Evolutionary conservation across 2,113 vertebrate species (phyloP).

Genomic region (Cyphomyrus discorhynchus): DNA sequence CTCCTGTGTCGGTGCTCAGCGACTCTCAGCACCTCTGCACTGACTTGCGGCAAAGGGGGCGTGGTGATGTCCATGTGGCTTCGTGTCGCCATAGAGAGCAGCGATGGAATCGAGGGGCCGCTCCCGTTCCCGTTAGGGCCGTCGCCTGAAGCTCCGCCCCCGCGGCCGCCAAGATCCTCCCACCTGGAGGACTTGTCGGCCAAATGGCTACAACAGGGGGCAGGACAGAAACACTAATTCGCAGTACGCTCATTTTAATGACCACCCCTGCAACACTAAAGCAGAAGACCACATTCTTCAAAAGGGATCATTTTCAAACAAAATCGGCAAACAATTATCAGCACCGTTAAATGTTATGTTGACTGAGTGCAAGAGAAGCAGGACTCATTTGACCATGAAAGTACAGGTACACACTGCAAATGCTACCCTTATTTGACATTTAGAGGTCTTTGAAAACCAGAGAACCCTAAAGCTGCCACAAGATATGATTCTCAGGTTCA

Average conservation of each 20-base stretch:
- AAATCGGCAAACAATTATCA: background rate
- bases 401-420: background rate
- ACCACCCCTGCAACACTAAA: background rate
- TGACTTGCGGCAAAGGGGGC: constrained; percentile 80
- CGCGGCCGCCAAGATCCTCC: constrained; percentile 63
- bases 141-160: constrained; percentile 56
- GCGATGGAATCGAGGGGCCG: constrained; percentile 75
- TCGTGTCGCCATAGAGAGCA: constrained; percentile 84
- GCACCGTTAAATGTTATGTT: background rate
- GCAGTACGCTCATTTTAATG: background rate
- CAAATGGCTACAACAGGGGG: constrained; percentile 59
- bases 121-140: constrained; percentile 64
- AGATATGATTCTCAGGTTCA: background rate
- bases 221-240: background rate
- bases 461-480: background rate
- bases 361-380: background rate
- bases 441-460: background rate
- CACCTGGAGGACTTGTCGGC: constrained; percentile 69
- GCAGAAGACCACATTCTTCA: background rate
- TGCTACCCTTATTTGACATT: background rate
- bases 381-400: background rate
- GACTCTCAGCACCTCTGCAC: constrained; percentile 80
- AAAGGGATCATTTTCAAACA: background rate
- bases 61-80: constrained; percentile 91
- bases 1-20: constrained; percentile 82